A percentile compares a stretch with the other conserved stretches of the same genome.
Conservation (phyloP, 2,113 vertebrate species). For the Dissostichus mawsoni region DNA sequence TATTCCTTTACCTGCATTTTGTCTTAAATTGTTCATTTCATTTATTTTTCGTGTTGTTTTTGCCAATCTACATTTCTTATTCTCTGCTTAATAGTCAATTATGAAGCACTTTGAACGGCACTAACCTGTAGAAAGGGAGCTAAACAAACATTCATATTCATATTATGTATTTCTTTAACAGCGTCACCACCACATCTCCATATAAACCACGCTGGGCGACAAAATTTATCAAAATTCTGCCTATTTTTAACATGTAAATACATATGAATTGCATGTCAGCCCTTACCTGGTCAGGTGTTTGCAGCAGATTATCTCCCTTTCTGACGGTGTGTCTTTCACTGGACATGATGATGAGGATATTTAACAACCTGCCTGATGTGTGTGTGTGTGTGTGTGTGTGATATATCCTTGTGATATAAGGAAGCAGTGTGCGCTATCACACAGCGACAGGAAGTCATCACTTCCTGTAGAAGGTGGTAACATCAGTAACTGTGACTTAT, state of each 20-base stretch:
- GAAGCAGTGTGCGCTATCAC: constrained; percentile 53
- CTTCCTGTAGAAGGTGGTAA: constrained; percentile 83
- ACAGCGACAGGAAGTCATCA: constrained; percentile 79
- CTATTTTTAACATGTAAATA: not conserved
- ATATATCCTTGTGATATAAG: constrained; percentile 17
- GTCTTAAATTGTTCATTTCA: too few relatives aligned
- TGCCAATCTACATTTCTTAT: too few relatives aligned
- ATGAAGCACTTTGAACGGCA: too few relatives aligned
- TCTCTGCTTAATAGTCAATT: too few relatives aligned
- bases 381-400: constrained; percentile 1
- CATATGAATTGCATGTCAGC: not conserved
- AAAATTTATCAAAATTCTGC: not conserved
- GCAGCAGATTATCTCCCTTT: constrained; percentile 61
- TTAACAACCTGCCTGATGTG: constrained; percentile 18
- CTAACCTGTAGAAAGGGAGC: too few relatives aligned
- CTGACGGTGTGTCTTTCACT: constrained; percentile 46
- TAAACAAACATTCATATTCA: too few relatives aligned
- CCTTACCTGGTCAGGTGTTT: constrained; percentile 78
- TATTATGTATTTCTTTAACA: too few relatives aligned
- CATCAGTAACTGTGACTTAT: constrained; percentile 58
- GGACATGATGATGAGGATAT: constrained; percentile 66
- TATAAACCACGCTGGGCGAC: not conserved
- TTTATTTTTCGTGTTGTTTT: too few relatives aligned
- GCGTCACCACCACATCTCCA: not conserved
- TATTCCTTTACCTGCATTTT: too few relatives aligned